These are phyloP conservation scores for Stigmatopora argus DNA, from an alignment of 2,113 vertebrate genomes.

Conservation along the genomic window DNA sequence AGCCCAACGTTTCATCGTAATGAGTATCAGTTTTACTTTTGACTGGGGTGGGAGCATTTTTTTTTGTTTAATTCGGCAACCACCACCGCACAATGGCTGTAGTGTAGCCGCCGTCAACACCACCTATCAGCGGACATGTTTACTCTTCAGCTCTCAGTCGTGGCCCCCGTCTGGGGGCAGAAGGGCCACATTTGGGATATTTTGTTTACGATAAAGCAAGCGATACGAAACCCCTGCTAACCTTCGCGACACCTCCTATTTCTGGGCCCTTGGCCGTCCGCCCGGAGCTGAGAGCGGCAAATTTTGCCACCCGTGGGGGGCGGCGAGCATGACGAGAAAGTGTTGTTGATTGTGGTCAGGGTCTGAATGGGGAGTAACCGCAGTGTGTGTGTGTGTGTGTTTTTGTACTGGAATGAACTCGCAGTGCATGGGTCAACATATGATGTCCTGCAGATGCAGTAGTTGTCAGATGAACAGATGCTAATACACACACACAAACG, in stretches of 20 bases:
- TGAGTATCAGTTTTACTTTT: background rate
- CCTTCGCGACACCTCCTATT: constrained; percentile 33
- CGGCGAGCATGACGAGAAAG: constrained; percentile 3
- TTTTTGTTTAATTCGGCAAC: background rate
- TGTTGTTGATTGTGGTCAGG: constrained; percentile 40
- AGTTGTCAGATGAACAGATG: constrained; percentile 16
- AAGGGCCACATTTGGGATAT: constrained; percentile 46
- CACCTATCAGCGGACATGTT: constrained; percentile 53
- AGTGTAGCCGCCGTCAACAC: constrained; percentile 47
- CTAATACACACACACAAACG: constrained; percentile 4
- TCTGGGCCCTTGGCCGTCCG: constrained; percentile 45
- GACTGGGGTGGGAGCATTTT: background rate
- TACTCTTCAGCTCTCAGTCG: constrained; percentile 38
- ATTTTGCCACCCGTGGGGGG: constrained; percentile 37
- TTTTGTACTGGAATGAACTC: constrained; percentile 37
- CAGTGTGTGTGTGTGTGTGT: constrained; percentile 45
- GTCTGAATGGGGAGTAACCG: constrained; percentile 51
- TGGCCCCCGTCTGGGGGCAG: constrained; percentile 34
- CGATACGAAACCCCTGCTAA: constrained; percentile 46
- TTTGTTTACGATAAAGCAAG: constrained; percentile 65
- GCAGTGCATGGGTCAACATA: constrained; percentile 41
- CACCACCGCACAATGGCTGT: constrained; percentile 27
- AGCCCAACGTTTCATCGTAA: background rate
- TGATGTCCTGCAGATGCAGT: constrained; percentile 38
- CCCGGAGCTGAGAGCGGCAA: constrained; percentile 37